phyloP scores from a whole-genome alignment of 1,140 invertebrate species.

The Drosophila nigromelanica region DNA sequence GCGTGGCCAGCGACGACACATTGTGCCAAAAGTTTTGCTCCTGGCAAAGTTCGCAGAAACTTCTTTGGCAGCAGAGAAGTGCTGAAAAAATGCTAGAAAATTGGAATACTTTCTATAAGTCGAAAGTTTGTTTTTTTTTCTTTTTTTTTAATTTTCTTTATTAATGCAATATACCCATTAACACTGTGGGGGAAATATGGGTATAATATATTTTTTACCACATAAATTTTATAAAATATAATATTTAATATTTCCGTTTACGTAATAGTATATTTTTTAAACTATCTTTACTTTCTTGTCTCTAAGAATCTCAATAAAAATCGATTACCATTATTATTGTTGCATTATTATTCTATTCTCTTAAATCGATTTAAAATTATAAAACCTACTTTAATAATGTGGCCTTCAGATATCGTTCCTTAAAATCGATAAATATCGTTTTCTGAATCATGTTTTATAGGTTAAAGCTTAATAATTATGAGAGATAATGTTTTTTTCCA shows the following conservation, averaged over 20 bases:
- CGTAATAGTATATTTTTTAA: too few species aligned
- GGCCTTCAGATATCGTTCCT: too few species aligned
- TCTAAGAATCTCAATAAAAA: too few species aligned
- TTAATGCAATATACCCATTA: background rate
- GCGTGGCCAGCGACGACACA: constrained; percentile 59
- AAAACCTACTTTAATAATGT: too few species aligned
- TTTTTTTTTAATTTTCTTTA: constrained; percentile 11
- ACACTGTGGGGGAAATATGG: background rate
- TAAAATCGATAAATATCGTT: background rate
- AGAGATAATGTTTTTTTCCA: too few species aligned
- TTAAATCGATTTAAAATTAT: too few species aligned
- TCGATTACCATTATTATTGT: too few species aligned
- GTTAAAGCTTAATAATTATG: background rate
- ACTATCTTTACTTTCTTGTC: too few species aligned
- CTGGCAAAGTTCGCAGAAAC: constrained; percentile 49
- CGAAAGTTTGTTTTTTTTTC: constrained; percentile 45
- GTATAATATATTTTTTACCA: too few species aligned
- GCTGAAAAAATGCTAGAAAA: constrained; percentile 66
- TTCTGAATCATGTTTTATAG: background rate
- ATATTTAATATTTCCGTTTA: too few species aligned
- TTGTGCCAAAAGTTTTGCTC: constrained; percentile 70
- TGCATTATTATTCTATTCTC: too few species aligned
- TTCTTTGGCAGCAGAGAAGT: constrained; percentile 46
- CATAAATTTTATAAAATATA: too few species aligned
- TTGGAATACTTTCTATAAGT: constrained; percentile 74